Evolutionary conservation across 1,140 invertebrate genomes (phyloP), one percentile per base, ranked within the genome.

Genomic region (Diachasma alloeum): DNA sequence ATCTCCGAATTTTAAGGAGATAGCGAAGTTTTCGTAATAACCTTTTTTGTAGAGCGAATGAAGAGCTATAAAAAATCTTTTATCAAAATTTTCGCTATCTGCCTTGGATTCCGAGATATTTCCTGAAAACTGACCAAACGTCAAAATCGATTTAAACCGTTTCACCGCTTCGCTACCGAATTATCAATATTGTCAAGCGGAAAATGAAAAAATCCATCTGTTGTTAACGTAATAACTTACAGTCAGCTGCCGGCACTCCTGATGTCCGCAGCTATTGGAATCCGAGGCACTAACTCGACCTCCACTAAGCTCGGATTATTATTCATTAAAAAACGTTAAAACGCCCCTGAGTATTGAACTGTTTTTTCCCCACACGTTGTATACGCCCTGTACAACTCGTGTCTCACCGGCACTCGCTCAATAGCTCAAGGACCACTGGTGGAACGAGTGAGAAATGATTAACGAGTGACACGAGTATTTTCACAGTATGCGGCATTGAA

Each of bases 221-320:
- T n/a, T n/a, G n/a, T n/a, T n/a, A n/a, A n/a, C n/a, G n/a, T n/a
- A n/a, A 71, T 44, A 56, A 87, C 86, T 87, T 82, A 87, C 86
- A 87, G 85, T 87, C 86, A 87, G 84, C 86, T 87, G 81, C 84
- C 83, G 81, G 78, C 68, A 46, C 75, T 78, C 53, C 79, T 80
- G 68, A 80, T 79, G 75, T 86, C 81, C 59, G 74, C 83, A 76
- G 81, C 80, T 56, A 83, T 81, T 26, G 85, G 81, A 4, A 85
- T 79, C 78, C 85, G 84, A 63, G 84, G 80, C 84, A 85, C 80
- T 69, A 87, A 79, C 79, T 87, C 86, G 81, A 87, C 85, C 75
- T 87, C 85, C 81, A 86, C 83, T 44, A 80, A 81, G 73, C 83
- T 79, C 67, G 81, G 77, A 85, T 86, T 86, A 79, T 87, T 87